Evolutionary conservation across 2,888 invertebrate species (phyloP), one percentile per base, ranked within the genome.

Genomic region (Arenicola marina): DNA sequence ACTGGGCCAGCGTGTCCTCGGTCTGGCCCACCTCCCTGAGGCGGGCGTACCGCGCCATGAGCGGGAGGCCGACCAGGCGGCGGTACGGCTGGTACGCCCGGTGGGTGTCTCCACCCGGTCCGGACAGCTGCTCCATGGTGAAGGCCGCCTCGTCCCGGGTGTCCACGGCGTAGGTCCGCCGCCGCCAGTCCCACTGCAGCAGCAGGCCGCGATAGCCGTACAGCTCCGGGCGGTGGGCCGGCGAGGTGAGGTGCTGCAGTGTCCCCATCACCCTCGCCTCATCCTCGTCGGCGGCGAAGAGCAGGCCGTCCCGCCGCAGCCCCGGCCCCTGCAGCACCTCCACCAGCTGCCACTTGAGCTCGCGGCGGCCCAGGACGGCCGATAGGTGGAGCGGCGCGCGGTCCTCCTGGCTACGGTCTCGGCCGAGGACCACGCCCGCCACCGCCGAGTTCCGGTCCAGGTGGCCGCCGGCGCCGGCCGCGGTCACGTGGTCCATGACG

Each of bases 121-220:
- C 31, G 2, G n/a, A 26, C 32, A 1, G 21, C 21, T 32, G 21
- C 38, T 65, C 62, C 24, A 57, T 57, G 26, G 43, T 29, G 46
- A 59, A 59, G 11, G 28, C 38, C 21, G 59, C 33, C 32, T 62
- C 62, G 33, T 65, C 65, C 26, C 48, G 55, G 15, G 46, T 21
- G 24, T 46, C 34, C 38, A 65, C 32, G 51, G 34, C 46, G 46
- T 54, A 65, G 32, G 28, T 26, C 2, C 48, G 15, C 21, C 46
- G 48, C 33, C 59, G 51, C 29, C 45, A 70, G 59, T 72, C 71
- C 61, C 62, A 66, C 21, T 71, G 65, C 4, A 71, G 46, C 21
- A 66, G 29, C 28, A 63, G 63, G 18, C 69, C 68, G 33, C 71
- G 59, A 59, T 70, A 71, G 24, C 71, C 71, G 43, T 66, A 71